phyloP scores from a whole-genome alignment of 2,888 invertebrate species.

The Nebria brevicollis region DNA sequence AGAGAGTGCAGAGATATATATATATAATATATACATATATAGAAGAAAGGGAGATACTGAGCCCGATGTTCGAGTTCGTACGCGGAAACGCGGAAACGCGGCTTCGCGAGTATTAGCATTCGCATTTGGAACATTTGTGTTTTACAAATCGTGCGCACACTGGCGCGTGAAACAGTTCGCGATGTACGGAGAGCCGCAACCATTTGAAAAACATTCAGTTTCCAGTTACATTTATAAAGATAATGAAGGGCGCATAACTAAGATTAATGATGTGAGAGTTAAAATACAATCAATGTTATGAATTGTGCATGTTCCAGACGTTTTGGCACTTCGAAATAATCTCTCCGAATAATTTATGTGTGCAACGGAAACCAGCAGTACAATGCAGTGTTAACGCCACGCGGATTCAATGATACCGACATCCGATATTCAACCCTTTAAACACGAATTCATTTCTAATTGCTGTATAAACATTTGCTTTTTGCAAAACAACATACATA shows the following conservation, averaged over 20 bases:
- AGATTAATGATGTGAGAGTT: slow-evolving; percentile 49
- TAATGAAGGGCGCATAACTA: slow-evolving; percentile 49
- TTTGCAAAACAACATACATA: too few species aligned
- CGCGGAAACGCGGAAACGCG: slow-evolving; percentile 31
- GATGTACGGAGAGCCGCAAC: slow-evolving; percentile 10
- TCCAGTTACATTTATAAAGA: slow-evolving; percentile 46
- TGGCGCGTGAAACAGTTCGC: slow-evolving; percentile 3
- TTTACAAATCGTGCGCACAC: slow-evolving; percentile 37
- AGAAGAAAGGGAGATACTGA: background rate
- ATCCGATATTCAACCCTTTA: background rate
- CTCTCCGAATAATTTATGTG: slow-evolving; percentile 43
- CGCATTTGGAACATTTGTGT: slow-evolving; percentile 34
- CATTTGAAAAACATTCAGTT: slow-evolving; percentile 43
- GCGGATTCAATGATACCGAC: background rate
- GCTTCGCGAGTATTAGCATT: slow-evolving; percentile 34
- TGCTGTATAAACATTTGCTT: too few species aligned
- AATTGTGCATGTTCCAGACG: slow-evolving; percentile 47
- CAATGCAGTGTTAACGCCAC: background rate
- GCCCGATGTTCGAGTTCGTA: slow-evolving; percentile 14
- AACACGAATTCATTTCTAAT: background rate
- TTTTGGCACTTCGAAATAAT: slow-evolving; percentile 41
- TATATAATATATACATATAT: background rate
- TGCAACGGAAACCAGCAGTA: background rate
- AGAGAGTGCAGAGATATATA: background rate
- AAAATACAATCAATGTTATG: slow-evolving; percentile 49